Evolutionary conservation across 2,113 vertebrate genomes (phyloP).

Genomic region (Panthera uncia): DNA sequence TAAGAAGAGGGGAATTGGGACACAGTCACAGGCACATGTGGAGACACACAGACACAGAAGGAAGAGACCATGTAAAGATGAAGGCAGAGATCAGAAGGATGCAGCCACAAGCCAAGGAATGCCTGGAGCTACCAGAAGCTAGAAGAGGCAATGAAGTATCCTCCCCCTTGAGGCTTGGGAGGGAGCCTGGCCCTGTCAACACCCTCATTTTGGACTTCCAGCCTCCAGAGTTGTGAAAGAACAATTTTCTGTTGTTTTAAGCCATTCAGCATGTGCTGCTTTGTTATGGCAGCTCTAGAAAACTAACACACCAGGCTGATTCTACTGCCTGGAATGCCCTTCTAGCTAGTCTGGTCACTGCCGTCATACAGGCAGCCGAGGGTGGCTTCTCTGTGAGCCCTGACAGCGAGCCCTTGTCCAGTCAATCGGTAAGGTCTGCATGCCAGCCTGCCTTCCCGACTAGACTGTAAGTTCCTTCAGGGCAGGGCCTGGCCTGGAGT

Average conservation of each 20-base stretch:
- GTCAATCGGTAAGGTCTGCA: background rate
- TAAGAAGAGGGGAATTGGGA: background rate
- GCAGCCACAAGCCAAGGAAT: background rate
- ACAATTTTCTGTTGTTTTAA: background rate
- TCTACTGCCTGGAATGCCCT: background rate
- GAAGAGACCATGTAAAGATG: background rate
- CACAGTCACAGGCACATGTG: background rate
- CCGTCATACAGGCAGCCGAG: background rate
- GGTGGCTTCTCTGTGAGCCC: background rate
- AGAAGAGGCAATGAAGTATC: background rate
- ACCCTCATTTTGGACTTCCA: background rate
- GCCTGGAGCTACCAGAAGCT: background rate
- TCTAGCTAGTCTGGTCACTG: background rate
- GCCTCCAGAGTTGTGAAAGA: background rate
- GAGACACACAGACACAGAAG: background rate
- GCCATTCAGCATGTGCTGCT: background rate
- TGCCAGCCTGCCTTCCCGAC: background rate
- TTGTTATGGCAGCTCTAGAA: background rate
- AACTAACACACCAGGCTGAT: background rate
- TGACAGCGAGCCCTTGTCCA: background rate
- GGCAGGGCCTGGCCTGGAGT: background rate
- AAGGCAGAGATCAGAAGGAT: background rate
- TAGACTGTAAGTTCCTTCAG: background rate
- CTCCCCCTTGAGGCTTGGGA: background rate
- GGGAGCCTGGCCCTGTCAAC: background rate